Evolutionary conservation across 2,888 invertebrate genomes (phyloP), one percentile per base, ranked within the genome.

Genomic region (Anticlea derivata): DNA sequence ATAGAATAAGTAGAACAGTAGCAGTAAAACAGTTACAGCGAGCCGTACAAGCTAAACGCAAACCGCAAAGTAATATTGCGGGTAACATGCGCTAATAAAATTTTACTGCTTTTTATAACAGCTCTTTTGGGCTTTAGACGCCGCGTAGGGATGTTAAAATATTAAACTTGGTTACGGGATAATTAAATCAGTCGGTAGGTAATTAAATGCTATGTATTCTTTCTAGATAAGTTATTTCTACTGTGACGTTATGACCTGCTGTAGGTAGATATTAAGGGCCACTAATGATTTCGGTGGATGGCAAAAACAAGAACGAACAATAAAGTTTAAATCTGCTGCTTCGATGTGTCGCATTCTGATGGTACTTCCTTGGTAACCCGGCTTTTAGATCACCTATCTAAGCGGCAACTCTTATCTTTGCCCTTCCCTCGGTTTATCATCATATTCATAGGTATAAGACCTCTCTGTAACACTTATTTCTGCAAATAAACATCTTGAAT

Each of bases 21-120:
- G 12, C 22, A 13, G 24, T 29, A 17, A 41, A 24, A 40, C 37
- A 37, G 23, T 26, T 41, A 37, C 20, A 23, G 23, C 29, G 7
- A n/a, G 10, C 34, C 23, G 10, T 31, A 37, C 11, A 24, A 11
- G 43, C 11, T 24, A 38, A 37, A 43, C 11, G 37, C 27, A 35
- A 41, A 27, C 49, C 53, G 47, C 53, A 47, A 48, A 46, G 46
- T 52, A 48, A 47, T 52, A 43, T 35, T 22, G 45, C 40, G 6
- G 45, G 31, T 40, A 35, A 31, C 58, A 50, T 47, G 49, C 39
- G 35, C 40, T 54, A 55, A 48, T 58, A 58, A 61, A 56, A 52
- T 50, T 58, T 54, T 58, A 61, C 48, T 38, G 29, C 34, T 48
- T 58, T 56, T 58, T 52, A 51, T 58, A 50, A 43, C 49, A 38